Evolutionary conservation across 2,888 invertebrate genomes (phyloP).

Genomic region (Cosmorhoe ocellata): DNA sequence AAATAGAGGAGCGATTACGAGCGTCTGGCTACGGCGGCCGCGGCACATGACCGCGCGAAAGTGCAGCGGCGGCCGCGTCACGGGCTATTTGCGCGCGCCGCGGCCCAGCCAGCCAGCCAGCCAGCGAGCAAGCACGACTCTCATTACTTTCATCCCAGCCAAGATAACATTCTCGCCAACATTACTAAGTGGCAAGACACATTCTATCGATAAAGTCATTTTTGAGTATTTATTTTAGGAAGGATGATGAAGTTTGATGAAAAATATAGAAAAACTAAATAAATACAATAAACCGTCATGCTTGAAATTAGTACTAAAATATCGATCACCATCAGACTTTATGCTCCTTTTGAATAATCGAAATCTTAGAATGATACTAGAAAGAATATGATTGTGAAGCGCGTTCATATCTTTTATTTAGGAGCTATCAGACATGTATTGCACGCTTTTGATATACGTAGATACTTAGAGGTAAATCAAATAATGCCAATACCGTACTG

Average conservation of each 20-base stretch:
- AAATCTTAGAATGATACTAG: not conserved
- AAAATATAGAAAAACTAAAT: not conserved
- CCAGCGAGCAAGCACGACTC: not conserved
- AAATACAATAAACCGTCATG: not conserved
- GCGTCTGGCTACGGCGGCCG: slow-evolving; percentile 73
- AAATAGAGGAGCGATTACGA: slow-evolving; percentile 79
- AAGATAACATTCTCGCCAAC: slow-evolving; percentile 3
- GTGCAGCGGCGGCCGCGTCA: slow-evolving; percentile 65
- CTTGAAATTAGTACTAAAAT: too few relatives aligned
- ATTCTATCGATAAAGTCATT: slow-evolving; percentile 4
- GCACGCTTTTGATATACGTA: too few relatives aligned
- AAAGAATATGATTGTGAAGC: slow-evolving; percentile 15
- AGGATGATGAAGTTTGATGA: not conserved
- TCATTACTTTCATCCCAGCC: slow-evolving; percentile 9
- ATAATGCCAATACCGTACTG: slow-evolving; percentile 28
- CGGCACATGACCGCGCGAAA: slow-evolving; percentile 78
- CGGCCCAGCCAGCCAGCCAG: not conserved
- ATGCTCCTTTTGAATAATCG: not conserved
- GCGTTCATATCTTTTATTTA: slow-evolving; percentile 57
- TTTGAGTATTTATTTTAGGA: slow-evolving; percentile 1
- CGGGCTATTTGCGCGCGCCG: slow-evolving; percentile 25
- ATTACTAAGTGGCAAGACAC: slow-evolving; percentile 1
- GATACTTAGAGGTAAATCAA: too few relatives aligned
- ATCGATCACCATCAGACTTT: not conserved
- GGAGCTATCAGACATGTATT: not conserved